Base-by-base conservation (phyloP, 2,113 vertebrate genomes). In the Rafetus swinhoei region DNA sequence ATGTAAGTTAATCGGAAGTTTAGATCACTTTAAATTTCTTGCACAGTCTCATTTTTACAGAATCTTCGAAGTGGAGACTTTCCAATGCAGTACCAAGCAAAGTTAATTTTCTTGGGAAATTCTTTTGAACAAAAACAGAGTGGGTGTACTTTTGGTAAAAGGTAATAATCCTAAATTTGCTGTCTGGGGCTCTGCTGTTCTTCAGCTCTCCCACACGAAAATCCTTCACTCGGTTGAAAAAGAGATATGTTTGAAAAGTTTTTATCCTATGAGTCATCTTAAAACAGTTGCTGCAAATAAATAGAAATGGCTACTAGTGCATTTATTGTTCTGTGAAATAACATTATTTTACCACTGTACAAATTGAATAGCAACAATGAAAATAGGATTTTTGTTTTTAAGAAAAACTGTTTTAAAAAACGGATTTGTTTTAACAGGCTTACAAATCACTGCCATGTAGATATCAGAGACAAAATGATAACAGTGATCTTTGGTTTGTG, bases 81-180 rank as follows among this genome's bases (percentile, higher is more conserved):
- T 86, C 52, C 27, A 25, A 12, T 79, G 1, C 0, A 83, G 79
- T 65, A 81, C 15, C 13, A 84, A 72, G 9, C 39, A 15, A 24
- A 45, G 27, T 59, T 82, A 39, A 55, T 59, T 87, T 69, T 19
- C 24, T 69, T 76, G 55, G 16, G 7, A 89, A 57, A 53, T 89
- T 50, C 27, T 85, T 14, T 45, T 11, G 39, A 94, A 80, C 1
- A 0, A 91, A 77, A 77, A 45, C 35, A 24, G 6, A 80, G 65
- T 65, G 25, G 50, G 57, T 52, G 79, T 54, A 10, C n/a, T 79
- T 56, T 82, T 60, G 56, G 35, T 77, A 50, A 77, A 50, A 77
- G 4, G 0, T 1, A 52, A 19, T 53, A 14, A 0, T 0, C 2
- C 55, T 59, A 39, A 10, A 2, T 81, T 69, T 84, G 60, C 81